phyloP scores from a whole-genome alignment of 2,113 vertebrate species.

The Platichthys flesus region DNA sequence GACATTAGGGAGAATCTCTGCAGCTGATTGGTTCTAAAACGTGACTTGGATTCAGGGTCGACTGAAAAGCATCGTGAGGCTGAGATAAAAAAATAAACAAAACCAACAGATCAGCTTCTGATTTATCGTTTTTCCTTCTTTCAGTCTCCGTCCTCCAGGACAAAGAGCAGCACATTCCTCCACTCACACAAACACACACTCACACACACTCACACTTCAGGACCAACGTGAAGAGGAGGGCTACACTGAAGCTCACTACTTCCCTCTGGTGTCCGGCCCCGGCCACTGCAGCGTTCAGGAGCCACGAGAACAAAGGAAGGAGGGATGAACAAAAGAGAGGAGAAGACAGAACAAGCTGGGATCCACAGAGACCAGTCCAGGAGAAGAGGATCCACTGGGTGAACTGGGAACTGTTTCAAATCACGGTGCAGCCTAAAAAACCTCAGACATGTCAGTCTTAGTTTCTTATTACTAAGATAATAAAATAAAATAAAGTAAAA shows the following conservation, averaged over 20 bases:
- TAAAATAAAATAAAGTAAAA: no score
- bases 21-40: background rate
- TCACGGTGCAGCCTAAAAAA: no score
- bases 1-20: background rate
- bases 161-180: conserved; percentile 74
- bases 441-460: no score
- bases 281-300: conserved; percentile 9
- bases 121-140: background rate
- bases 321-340: conserved; percentile 39
- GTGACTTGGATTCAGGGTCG: background rate
- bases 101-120: background rate
- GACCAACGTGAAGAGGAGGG: background rate
- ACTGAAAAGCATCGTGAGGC: background rate
- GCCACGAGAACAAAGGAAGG: conserved; percentile 70
- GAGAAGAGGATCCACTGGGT: no score
- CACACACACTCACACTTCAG: background rate
- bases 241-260: conserved; percentile 54
- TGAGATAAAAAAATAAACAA: background rate
- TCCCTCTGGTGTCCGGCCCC: conserved; percentile 64
- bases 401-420: no score
- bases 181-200: conserved; percentile 6
- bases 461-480: no score
- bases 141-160: background rate
- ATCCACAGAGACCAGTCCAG: no score
- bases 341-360: background rate